Evolutionary conservation across 1,140 invertebrate genomes (phyloP).

Genomic region (Druon quercuslanigerum): DNA sequence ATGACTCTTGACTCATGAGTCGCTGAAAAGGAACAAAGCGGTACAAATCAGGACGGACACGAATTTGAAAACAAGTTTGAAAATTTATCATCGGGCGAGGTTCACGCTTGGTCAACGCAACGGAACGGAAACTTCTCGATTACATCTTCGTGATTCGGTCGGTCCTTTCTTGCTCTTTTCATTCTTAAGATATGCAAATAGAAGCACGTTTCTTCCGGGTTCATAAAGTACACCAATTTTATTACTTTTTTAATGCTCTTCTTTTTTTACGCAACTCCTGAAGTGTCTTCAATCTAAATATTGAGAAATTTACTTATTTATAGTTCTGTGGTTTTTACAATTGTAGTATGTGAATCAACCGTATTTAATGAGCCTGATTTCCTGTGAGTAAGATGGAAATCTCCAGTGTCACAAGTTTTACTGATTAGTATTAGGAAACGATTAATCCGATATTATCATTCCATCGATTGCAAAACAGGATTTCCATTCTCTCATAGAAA

Average conservation of each 20-base stretch:
- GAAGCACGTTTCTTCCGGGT: slow-evolving; percentile 5
- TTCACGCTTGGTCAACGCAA: background rate
- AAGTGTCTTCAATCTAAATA: no score
- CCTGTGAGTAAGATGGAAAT: no score
- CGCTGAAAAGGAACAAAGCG: background rate
- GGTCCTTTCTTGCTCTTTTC: background rate
- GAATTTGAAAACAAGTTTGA: background rate
- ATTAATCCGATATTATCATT: background rate
- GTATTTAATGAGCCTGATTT: no score
- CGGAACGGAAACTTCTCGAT: slow-evolving; percentile 8
- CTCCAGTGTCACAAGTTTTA: no score
- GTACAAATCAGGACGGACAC: background rate
- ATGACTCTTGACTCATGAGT: background rate
- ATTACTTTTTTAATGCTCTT: no score
- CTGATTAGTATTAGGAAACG: no score
- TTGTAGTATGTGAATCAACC: no score
- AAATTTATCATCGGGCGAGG: slow-evolving; percentile 3
- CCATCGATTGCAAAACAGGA: background rate
- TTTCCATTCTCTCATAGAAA: background rate
- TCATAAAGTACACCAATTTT: background rate
- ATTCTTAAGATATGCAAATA: background rate
- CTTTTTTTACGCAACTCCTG: no score
- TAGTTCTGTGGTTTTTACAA: no score
- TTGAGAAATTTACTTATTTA: no score
- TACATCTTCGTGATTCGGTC: background rate